Base-by-base conservation (phyloP, 2,797 vertebrate genomes). In the Botia almorhae region DNA sequence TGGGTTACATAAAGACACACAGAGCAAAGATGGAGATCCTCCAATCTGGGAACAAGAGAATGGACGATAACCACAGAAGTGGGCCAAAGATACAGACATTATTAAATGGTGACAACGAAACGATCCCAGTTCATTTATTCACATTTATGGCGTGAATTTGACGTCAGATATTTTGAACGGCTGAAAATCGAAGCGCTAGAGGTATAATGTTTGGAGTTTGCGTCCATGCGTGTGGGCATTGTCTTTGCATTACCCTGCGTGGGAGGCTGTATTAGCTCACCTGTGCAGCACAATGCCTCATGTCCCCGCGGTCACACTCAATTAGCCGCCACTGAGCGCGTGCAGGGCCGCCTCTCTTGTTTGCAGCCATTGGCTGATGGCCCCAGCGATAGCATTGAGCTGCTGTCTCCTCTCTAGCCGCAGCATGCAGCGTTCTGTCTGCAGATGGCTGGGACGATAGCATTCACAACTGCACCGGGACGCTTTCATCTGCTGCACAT, bases 381-480 rank as follows among this genome's bases (percentile, higher is more conserved):
- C 89, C 84, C 81, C 61, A 1, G 83, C 2, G 92, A 94, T 93
- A 94, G 68, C 85, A 87, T 85, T 83, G 82, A 88, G 73, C 80
- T 60, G 74, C 90, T 84, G 92, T 92, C 91, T 93, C 92, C 88
- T 81, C 78, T 39, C 13, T 53, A 82, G 83, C 78, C 82, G 82
- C 81, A 81, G 67, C 80, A 88, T 89, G 89, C 90, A 90, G 84
- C 86, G 61, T 80, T 84, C 88, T 88, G 93, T 93, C 91, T 93
- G 91, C 87, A 87, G 94, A 95, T 95, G 90, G 88, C 87, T 72
- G 82, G 0, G 19, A 78, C 87, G 94, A 95, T 94, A 94, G 91
- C 88, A 93, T 93, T 93, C 92, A 93, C 91, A 90, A 86, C 87
- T 89, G 82, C n/a, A 56, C 80, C 84, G 50, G 73, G 29, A 65